Percentiles rank a stretch among this genome's conserved stretches.
Evolutionary conservation across 2,113 vertebrate genomes (phyloP).

Genomic region (Misgurnus anguillicaudatus): DNA sequence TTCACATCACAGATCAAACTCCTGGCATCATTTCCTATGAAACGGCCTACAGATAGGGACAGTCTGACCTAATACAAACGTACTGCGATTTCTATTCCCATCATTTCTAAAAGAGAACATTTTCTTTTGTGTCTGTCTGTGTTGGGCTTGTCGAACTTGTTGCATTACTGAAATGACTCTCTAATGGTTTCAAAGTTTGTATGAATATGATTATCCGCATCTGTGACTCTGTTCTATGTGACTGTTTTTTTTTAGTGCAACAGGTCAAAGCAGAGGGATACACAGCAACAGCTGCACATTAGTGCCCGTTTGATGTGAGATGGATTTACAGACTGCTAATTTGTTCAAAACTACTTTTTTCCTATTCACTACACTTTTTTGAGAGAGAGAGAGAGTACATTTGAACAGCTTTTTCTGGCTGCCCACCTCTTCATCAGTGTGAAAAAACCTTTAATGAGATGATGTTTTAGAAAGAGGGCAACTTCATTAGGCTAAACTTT

Average conservation of each 20-base stretch:
- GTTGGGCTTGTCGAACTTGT: not conserved
- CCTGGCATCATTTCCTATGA: not conserved
- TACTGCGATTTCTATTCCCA: not conserved
- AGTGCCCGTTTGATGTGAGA: slow-evolving; percentile 2
- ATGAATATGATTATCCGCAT: slow-evolving; percentile 22
- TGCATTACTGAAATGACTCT: not conserved
- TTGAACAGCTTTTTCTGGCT: not conserved
- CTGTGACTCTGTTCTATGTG: not conserved
- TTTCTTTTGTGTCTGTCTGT: not conserved
- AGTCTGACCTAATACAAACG: slow-evolving; percentile 6
- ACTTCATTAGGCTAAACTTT: not conserved
- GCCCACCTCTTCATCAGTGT: not conserved
- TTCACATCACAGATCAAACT: not conserved
- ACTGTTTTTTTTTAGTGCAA: not conserved
- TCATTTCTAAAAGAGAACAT: not conserved
- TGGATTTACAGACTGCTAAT: slow-evolving; percentile 13
- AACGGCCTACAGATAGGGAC: not conserved
- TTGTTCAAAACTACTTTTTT: not conserved
- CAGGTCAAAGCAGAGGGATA: not conserved
- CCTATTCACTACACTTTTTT: slow-evolving; percentile 8
- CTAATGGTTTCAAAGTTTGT: not conserved
- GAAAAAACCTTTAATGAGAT: not conserved
- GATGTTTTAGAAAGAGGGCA: not conserved
- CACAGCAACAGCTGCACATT: slow-evolving; percentile 8
- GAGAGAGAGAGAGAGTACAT: not conserved